A percentile compares a stretch with the other conserved stretches of the same genome.
Conservation (phyloP, 2,888 invertebrate genomes). For the Hirtodrosophila confusa region DNA sequence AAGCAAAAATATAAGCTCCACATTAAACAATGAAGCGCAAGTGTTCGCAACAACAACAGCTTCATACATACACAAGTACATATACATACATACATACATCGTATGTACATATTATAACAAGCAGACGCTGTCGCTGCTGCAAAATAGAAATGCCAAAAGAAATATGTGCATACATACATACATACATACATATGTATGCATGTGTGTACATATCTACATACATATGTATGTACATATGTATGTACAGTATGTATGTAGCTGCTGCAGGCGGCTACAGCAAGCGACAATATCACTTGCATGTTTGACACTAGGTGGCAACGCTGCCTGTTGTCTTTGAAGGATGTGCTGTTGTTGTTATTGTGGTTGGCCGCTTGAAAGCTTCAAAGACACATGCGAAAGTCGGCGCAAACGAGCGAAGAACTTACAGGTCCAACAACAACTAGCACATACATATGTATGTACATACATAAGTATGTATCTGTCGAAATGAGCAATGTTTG, state of each 20-base stretch:
- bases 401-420: too few species aligned
- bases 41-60: constrained; percentile 5
- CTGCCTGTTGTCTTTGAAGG: constrained; percentile 15
- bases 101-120: neutral
- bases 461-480: too few species aligned
- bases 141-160: constrained; percentile 21
- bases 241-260: too few species aligned
- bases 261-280: constrained; percentile 5
- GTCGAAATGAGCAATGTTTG: too few species aligned
- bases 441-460: too few species aligned
- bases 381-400: neutral
- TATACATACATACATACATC: too few species aligned
- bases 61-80: neutral
- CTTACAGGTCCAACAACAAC: too few species aligned
- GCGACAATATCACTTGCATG: constrained; percentile 44
- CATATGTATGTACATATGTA: too few species aligned
- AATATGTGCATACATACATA: neutral
- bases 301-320: constrained; percentile 36
- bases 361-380: neutral
- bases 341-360: constrained; percentile 4
- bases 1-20: constrained; percentile 30
- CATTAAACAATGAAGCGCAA: constrained; percentile 28
- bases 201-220: too few species aligned
- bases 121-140: constrained; percentile 4
- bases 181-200: too few species aligned